Base-by-base conservation (phyloP, 2,888 invertebrate species). In the Chrysolina haemoptera region DNA sequence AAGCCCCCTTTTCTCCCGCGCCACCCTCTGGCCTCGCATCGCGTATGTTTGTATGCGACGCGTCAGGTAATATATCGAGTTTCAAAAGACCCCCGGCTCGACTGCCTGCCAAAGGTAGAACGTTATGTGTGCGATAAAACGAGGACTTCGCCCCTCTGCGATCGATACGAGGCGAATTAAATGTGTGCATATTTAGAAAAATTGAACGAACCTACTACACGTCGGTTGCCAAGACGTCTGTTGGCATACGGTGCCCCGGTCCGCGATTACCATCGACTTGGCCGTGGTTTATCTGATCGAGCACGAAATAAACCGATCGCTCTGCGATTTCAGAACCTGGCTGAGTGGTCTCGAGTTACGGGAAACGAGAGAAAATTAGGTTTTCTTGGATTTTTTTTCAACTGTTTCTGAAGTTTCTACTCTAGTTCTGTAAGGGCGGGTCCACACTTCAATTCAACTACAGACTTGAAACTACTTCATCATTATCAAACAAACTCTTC, bases 1-100 rank as follows among this genome's bases (percentile, higher is more conserved):
- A 14, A 35, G 22, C 14, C 35, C 59, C 27, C 35, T 35, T 16
- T 59, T n/a, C 35, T 59, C 35, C 35, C 59, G 10, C n/a, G 59
- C 6, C 46, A 10, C 46, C 46, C 46, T 46, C 14, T 14, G 46
- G 14, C 46, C 35, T 59, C 27, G 59, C 59, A 59, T 27, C 59
- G n/a, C 16, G 59, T 59, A 59, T 59, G 59, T 59, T 59, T 59
- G 59, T 59, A 59, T 59, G 59, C 59, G 59, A 27, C 59, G 35
- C 35, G 59, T 14, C 59, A 59, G 59, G 59, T 59, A 59, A 59
- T 59, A 59, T 59, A 59, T 59, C 59, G n/a, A 35, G 59, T 59
- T 59, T 59, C 59, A 59, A 59, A 59, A 59, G 59, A 22, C 59
- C 59, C 27, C 53, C 53, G 53, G 20, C 18, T 53, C 53, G 53